Conservation (phyloP, 1,140 invertebrate genomes). For the Triops cancriformis region DNA sequence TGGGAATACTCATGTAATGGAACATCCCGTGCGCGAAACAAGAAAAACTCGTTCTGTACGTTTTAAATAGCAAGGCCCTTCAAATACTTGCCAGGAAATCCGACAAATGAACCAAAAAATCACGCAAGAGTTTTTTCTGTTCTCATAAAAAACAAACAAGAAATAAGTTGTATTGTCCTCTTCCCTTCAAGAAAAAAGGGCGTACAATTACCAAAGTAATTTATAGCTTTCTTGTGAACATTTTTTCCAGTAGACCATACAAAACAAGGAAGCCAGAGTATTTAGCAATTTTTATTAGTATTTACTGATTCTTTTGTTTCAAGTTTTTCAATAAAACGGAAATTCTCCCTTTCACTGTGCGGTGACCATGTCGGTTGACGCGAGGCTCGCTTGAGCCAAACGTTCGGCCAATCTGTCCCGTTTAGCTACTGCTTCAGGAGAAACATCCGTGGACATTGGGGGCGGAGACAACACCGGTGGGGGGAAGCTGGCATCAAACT, state of each 20-base stretch:
- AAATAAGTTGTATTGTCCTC: neutral
- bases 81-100: neutral
- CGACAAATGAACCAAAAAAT: neutral
- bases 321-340: neutral
- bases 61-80: slow-evolving; percentile 1
- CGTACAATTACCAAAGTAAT: neutral
- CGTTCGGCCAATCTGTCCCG: slow-evolving; percentile 25
- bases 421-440: slow-evolving; percentile 25
- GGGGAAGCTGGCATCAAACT: slow-evolving; percentile 20
- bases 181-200: neutral
- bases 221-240: neutral
- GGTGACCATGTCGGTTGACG: neutral
- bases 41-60: slow-evolving; percentile 10
- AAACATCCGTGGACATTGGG: slow-evolving; percentile 15
- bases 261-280: neutral
- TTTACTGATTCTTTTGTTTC: neutral
- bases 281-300: neutral
- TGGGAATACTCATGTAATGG: slow-evolving; percentile 13
- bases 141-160: neutral
- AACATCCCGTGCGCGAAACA: slow-evolving; percentile 4
- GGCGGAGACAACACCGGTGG: slow-evolving; percentile 20
- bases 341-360: neutral
- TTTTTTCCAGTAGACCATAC: neutral
- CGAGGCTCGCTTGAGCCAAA: slow-evolving; percentile 1
- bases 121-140: neutral